Base-by-base conservation (phyloP, 2,113 vertebrate genomes). In the Halichoeres trimaculatus region DNA sequence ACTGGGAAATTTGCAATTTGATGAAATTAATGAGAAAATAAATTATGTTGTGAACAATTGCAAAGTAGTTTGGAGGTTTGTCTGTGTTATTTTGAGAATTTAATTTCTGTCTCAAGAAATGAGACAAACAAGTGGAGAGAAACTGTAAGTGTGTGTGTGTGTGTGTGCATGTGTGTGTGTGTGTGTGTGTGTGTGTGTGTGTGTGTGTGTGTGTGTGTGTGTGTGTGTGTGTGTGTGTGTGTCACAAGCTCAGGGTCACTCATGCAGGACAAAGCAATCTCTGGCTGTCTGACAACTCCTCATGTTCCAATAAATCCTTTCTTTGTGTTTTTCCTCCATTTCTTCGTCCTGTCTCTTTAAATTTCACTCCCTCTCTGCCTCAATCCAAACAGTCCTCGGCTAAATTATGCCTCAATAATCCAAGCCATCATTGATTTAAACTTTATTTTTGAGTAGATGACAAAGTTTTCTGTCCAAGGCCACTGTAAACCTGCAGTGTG, bases 201-300 rank as follows among this genome's bases (percentile, higher is more conserved):
- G 43, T 56, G 26, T n/a, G 34, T 59, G 36, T 10, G 36, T 45
- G 41, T 23, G 50, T 64, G 52, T 41, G 53, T 30, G 41, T 11
- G 26, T 30, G 24, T 20, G 45, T 23, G 43, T 22, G 48, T 35
- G 48, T 23, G 43, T 34, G 23, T n/a, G 73, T 50, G 56, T 24
- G 51, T 10, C 24, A 70, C 69, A 68, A 36, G 59, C 50, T 80
- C 66, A 51, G 65, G 83, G 66, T 85, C 83, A 81, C 62, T 83
- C 85, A 84, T 80, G 89, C 89, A 83, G 71, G 57, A 80, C 86
- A 82, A 84, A 88, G 79, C 85, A 87, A 89, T 88, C 80, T 85
- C 79, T 82, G 47, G 65, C 68, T 66, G 60, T 19, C 65, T 70
- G 69, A 86, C 80, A 78, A 74, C 48, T 83, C 54, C 59, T 75